Base-by-base conservation (phyloP, 2,797 vertebrate species). In the Thaleichthys pacificus region DNA sequence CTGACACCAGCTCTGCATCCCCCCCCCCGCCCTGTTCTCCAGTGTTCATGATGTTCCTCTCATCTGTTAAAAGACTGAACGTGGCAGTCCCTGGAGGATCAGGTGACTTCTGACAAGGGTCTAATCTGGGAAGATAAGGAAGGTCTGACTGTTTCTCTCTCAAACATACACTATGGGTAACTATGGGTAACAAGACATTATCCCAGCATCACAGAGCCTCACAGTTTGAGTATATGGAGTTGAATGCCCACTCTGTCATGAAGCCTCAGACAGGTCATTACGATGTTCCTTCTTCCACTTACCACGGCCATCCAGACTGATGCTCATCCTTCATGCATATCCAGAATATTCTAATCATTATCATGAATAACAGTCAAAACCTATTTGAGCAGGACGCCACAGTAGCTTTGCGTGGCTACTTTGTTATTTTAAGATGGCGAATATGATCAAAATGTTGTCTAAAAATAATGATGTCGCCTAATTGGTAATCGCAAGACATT, bases 61-160 rank as follows among this genome's bases (percentile, higher is more conserved):
- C 32, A 28, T 26, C 5, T 21, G 21, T 77, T 5, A 3, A 57
- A 12, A 64, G 69, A 72, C 51, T 21, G 56, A n/a, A 68, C 69
- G 66, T 17, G 17, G 57, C 4, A 5, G 66, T 69, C 17, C 57
- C 60, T 26, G 60, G 60, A 69, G 19, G 11, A 58, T 24, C 30
- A 35, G 22, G 26, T 1, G 30, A 49, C 28, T 21, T 19, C 35
- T 15, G 70, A 61, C 21, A 68, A 62, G 35, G 74, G 32, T 64
- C 68, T 80, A 71, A 84, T 83, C 72, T 78, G 74, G 42, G 70
- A 75, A 38, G 51, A 56, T 11, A 19, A 14, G 32, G 38, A 42
- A 42, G 38, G 38, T 42, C 38, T 7, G 32, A 35, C 32, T 26
- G 58, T 26, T 26, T 19, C 58, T 61, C 58, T 11, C 60, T 14